Evolutionary conservation across 2,797 vertebrate genomes (phyloP), one percentile per base, ranked within the genome.

Genomic region (Catamblyrhynchus diadema): DNA sequence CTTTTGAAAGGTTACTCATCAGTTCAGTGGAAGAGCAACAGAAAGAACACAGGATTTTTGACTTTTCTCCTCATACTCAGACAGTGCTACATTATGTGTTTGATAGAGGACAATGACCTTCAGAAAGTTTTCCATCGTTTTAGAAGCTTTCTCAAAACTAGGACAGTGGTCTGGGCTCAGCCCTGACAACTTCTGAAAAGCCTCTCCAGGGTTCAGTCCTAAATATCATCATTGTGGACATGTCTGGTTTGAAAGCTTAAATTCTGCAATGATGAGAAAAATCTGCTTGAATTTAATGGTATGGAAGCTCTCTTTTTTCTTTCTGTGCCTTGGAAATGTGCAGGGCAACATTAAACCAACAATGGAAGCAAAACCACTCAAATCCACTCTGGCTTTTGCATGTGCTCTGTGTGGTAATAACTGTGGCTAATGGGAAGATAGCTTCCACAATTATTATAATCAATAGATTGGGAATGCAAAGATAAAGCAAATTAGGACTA

Each of bases 1-100:
- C 86, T 96, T 94, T 95, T 81, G 42, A 90, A 96, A 96, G 94
- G 95, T 94, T 94, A 91, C 81, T 88, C 84, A 75, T 83, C 72
- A 72, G 93, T 83, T 91, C 12, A 11, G 59, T 88, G 56, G 62
- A 94, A 86, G 60, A 88, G 60, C 73, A 86, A 75, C 42, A 72
- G 92, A 95, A 81, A 89, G 83, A 92, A 72, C 12, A 24, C 9
- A 59, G 75, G 42, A 54, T 89, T 94, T 91, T 73, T 87, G 13
- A 81, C 69, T 94, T 88, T 66, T 67, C 7, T 70, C 60, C 74
- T 83, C 59, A 8, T 56, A 69, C 66, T 91, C 78, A 84, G 70
- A 79, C 56, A 96, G 33, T 13, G 30, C 33, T 81, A 89, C 51
- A 60, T 86, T 79, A 48, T 65, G 67, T 92, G 54, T 88, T 73